These are phyloP conservation scores for Mellivora capensis DNA, from an alignment of 2,113 vertebrate species.

Conservation along the genomic window DNA sequence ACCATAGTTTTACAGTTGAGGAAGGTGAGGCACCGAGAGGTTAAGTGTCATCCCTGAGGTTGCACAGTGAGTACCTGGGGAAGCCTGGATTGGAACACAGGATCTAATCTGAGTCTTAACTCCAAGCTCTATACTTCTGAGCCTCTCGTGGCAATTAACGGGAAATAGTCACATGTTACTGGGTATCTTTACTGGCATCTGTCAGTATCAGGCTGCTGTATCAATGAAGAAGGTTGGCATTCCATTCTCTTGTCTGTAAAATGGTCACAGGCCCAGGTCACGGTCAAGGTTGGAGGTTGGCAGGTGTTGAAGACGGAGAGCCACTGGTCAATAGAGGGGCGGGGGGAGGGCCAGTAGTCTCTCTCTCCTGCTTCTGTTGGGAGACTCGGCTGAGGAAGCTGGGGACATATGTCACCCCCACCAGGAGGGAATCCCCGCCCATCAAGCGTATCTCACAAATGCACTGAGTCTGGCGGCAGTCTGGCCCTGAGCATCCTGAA, in stretches of 20 bases:
- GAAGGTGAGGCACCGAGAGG: not conserved
- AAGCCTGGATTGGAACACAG: conserved; percentile 9
- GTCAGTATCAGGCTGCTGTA: not conserved
- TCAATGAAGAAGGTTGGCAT: not conserved
- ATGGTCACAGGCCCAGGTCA: not conserved
- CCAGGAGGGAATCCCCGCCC: not conserved
- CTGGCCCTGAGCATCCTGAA: not conserved
- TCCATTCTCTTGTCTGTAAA: conserved; percentile 10
- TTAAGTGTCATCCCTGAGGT: not conserved
- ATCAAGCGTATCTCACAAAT: not conserved
- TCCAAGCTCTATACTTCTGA: not conserved
- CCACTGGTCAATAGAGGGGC: not conserved
- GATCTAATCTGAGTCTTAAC: not conserved
- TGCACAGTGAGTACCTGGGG: not conserved
- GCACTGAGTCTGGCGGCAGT: not conserved
- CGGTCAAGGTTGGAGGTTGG: not conserved
- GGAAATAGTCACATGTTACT: not conserved
- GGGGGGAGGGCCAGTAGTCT: not conserved
- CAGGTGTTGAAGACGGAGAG: not conserved
- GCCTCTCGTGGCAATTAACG: not conserved
- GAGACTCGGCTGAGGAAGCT: not conserved
- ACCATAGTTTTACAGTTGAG: not conserved
- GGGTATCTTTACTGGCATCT: not conserved
- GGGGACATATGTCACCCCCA: not conserved
- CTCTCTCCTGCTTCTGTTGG: not conserved